Base-by-base conservation (phyloP, 2,888 invertebrate species). In the Plagodis dolabraria region DNA sequence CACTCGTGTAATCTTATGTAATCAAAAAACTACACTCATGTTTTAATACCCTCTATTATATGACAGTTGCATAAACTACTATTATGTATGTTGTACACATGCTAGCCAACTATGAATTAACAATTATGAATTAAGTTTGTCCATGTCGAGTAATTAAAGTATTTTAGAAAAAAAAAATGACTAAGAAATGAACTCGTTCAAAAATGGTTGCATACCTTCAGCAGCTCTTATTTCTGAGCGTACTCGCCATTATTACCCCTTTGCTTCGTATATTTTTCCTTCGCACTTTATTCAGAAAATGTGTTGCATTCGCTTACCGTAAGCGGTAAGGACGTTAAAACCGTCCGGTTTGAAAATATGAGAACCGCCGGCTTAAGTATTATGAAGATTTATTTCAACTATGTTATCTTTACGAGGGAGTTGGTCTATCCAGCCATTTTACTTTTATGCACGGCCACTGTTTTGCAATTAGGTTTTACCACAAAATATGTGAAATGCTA, bases 371-470 rank as follows among this genome's bases (percentile, higher is more conserved):
- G 83, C 79, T 81, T 85, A 83, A 82, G 76, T 72, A 76, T 86
- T 88, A 89, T 86, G 82, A 87, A 86, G 86, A 89, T 88, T 87
- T 88, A 89, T 86, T 82, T 80, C 78, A 82, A 83, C 83, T 83
- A 80, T 72, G 68, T 72, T 75, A 78, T 80, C 75, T 77, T 77
- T 71, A 74, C 60, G 68, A 76, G 72, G 74, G 77, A 80, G 81
- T 78, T 78, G 73, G 75, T 75, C 78, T 68, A 71, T 61, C 68
- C 62, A 71, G 65, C 50, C 58, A 34, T 60, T 58, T 60, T 63
- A 60, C 54, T 58, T 63, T 40, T 57, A 7, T 47, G 47, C 44
- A 22, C 45, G 44, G 22, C 46, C 36, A 52, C 44, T 36, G 36
- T 44, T 48, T 48, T 38, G 44, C 22, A 45, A 58, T 44, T 7